Conservation (phyloP, 1,140 invertebrate genomes). For the Drosophila sturtevanti region DNA sequence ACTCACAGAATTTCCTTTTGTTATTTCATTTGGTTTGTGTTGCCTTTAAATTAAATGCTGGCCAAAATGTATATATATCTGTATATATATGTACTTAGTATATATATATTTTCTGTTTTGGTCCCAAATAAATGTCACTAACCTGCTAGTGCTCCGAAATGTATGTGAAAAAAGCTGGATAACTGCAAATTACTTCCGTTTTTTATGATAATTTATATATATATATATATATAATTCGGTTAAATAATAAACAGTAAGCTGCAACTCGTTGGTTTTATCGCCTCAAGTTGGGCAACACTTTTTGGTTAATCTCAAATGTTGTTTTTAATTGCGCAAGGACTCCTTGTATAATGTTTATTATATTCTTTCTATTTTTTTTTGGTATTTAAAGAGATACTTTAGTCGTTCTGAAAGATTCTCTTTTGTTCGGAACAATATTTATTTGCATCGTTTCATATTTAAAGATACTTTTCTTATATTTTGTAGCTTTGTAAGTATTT, state of each 20-base stretch:
- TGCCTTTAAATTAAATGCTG: slow-evolving; percentile 54
- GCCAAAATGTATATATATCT: background rate
- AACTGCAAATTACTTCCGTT: slow-evolving; percentile 1
- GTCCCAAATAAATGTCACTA: slow-evolving; percentile 19
- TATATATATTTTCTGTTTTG: background rate
- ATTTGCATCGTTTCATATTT: background rate
- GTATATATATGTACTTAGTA: background rate
- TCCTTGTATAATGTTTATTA: background rate
- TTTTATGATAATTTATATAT: background rate
- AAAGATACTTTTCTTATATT: background rate
- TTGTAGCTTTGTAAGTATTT: no score
- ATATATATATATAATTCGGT: background rate
- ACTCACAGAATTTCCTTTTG: slow-evolving; percentile 28
- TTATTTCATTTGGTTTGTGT: slow-evolving; percentile 46
- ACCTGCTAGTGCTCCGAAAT: slow-evolving; percentile 12
- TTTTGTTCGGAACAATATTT: background rate
- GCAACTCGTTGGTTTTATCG: background rate
- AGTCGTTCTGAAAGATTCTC: no score
- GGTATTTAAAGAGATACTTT: background rate
- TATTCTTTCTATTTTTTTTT: background rate
- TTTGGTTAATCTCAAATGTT: background rate
- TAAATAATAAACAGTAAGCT: no score
- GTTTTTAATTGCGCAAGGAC: background rate
- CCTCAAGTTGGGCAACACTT: background rate
- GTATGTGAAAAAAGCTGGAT: background rate